Evolutionary conservation across 2,888 invertebrate species (phyloP), one percentile per base, ranked within the genome.

Genomic region (Strigamia transsilvanica): DNA sequence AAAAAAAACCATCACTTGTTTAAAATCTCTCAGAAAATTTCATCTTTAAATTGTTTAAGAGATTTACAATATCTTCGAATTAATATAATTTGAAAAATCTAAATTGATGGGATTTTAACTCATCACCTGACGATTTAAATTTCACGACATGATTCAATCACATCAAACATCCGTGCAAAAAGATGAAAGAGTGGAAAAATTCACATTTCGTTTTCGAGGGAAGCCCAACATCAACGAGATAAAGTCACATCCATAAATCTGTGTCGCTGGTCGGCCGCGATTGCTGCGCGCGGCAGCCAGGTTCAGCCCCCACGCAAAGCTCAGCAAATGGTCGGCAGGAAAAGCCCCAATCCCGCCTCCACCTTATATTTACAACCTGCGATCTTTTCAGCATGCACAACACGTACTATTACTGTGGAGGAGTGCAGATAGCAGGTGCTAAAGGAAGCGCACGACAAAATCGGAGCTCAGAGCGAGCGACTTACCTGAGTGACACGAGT

Each of bases 241-340:
- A 79, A 79, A 41, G 41, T 79, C 79, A 41, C 42, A 42, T 38
- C 42, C 79, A 79, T 79, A 79, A 79, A 79, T 79, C 79, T 41
- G 41, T 42, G 79, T 79, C 79, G 42, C 38, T 42, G 79, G 79
- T 42, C 42, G 41, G 79, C 79, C 42, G 79, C 79, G 38, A 79
- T 79, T 79, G 79, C 79, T 79, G 41, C 41, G 79, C 79, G 42
- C 79, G 41, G 38, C 79, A 42, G 41, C 79, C 42, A 79, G 79
- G 79, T 42, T 79, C 79, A 79, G 42, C 79, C 79, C 79, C 79
- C 41, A 42, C 66, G 27, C 23, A 23, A 66, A 32, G 66, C 66
- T 66, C 66, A 66, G 66, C 66, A 66, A 66, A 66, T 66, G 66
- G 66, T 66, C 66, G 66, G 66, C 66, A 15, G 66, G 66, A 66